Evolutionary conservation across 1,140 invertebrate species (phyloP), one percentile per base, ranked within the genome.

Genomic region (Galleria mellonella): DNA sequence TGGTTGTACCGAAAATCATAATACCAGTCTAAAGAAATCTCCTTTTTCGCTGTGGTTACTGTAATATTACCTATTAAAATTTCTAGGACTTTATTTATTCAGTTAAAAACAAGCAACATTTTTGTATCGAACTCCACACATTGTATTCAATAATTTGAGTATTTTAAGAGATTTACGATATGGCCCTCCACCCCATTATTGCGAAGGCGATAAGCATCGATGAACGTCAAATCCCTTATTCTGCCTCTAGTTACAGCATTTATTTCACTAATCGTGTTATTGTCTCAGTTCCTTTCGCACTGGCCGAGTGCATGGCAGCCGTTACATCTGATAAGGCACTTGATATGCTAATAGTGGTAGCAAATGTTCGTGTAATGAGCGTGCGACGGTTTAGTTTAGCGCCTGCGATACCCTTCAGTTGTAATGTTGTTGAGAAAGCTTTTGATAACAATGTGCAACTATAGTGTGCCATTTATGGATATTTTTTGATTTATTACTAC

Each of bases 311-410:
- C 28, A 54, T 55, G 59, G 56, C 59, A 65, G 67, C 64, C 67
- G 68, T 73, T 73, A 62, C 73, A 83, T 83, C 79, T 62, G 79
- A 83, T 83, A 83, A 73, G 42, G 56, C 57, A 55, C 72, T 76
- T 79, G 68, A 81, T 77, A 79, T 83, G 76, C 65, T 79, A 81
- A 83, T 81, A 69, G 55, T 58, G 52, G 66, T 66, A 61, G 65
- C 78, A 72, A 79, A 83, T 79, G 75, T 66, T 74, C 70, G 57
- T 55, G 67, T 74, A 83, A 79, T 83, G 68, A 73, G 63, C 71
- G 52, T 52, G 60, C 58, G 63, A 74, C 61, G 62, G 62, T 64
- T 76, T n/a, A n/a, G n/a, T n/a, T n/a, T 77, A 67, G 53, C 74
- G 62, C 67, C 62, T 44, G 32, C 39, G 46, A 44, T 13, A 48